Evolutionary conservation across 1,140 invertebrate genomes (phyloP), one percentile per base, ranked within the genome.

Genomic region (Babylonia areolata): DNA sequence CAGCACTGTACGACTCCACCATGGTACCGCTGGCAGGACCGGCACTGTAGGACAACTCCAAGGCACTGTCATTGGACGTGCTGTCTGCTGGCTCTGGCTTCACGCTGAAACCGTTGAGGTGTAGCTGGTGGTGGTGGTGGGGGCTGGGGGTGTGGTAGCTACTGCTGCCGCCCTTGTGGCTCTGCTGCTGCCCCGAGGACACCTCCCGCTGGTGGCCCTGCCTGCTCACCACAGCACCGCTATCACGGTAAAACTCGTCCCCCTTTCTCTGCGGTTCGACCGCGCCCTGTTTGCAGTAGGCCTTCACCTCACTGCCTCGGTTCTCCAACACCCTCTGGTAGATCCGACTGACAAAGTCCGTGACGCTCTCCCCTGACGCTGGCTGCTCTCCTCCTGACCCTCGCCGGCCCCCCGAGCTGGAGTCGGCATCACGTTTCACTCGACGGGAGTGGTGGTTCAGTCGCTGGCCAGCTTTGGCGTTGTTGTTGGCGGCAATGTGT

Each of bases 281-380:
- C n/a, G n/a, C n/a, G n/a, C n/a, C n/a, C n/a, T n/a, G n/a, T n/a
- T n/a, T n/a, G n/a, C n/a, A n/a, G n/a, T n/a, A n/a, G n/a, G n/a
- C n/a, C n/a, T n/a, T n/a, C n/a, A n/a, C n/a, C n/a, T n/a, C n/a
- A n/a, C n/a, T n/a, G n/a, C n/a, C n/a, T n/a, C n/a, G n/a, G n/a
- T n/a, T n/a, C n/a, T n/a, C n/a, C n/a, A n/a, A n/a, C 92, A 99
- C 98, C 93, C 99, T 98, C 90, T 99, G 97, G 93, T 99, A 99
- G 91, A 99, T 98, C 91, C 98, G 96, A n/a, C 98, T 97, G 89
- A 99, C 98, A 95, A 99, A 99, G 93, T 99, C 99, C 94, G 99
- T 98, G 73, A 98, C 42, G 64, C 75, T 84, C 82, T 84, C 82
- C n/a, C 28, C 82, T 15, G 17, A 15, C 9, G 71, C 82, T 17